phyloP scores from a whole-genome alignment of 53 echinoderm and acorn worm genomes.

The Mesocentrotus franciscanus region DNA sequence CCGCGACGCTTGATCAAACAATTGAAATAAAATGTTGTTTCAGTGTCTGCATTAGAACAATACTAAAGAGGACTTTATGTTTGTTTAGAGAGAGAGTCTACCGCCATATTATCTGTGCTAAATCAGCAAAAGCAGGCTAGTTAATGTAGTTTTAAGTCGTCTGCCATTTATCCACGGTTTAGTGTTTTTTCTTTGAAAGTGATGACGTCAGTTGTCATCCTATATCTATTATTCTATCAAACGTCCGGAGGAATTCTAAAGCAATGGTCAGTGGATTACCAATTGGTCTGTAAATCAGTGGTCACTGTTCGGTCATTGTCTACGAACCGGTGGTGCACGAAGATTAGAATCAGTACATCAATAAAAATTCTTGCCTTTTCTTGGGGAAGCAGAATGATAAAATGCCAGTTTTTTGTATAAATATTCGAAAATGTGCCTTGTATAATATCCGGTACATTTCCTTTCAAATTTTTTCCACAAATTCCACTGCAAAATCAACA shows the following conservation, averaged over 20 bases:
- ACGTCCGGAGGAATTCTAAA: neutral
- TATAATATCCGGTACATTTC: too few species aligned
- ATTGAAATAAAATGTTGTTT: neutral
- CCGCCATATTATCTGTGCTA: neutral
- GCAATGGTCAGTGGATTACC: neutral
- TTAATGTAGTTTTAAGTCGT: slow-evolving; percentile 32
- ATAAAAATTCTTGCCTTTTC: neutral
- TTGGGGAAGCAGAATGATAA: neutral
- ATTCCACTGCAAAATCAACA: too few species aligned
- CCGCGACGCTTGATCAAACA: neutral
- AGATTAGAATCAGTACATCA: too few species aligned
- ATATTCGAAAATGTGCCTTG: too few species aligned
- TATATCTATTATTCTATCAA: neutral
- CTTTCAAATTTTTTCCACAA: too few species aligned
- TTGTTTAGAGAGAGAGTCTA: neutral
- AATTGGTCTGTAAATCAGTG: neutral
- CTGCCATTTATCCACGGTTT: neutral
- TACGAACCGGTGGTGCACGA: neutral
- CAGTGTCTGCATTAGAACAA: neutral
- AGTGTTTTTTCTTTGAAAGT: neutral
- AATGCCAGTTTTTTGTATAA: neutral
- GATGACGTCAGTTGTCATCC: slow-evolving; percentile 1
- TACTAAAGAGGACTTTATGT: neutral
- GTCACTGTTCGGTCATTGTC: neutral
- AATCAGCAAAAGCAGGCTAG: neutral